Evolutionary conservation across 2,113 vertebrate species (phyloP).

Genomic region (Pongo pygmaeus): DNA sequence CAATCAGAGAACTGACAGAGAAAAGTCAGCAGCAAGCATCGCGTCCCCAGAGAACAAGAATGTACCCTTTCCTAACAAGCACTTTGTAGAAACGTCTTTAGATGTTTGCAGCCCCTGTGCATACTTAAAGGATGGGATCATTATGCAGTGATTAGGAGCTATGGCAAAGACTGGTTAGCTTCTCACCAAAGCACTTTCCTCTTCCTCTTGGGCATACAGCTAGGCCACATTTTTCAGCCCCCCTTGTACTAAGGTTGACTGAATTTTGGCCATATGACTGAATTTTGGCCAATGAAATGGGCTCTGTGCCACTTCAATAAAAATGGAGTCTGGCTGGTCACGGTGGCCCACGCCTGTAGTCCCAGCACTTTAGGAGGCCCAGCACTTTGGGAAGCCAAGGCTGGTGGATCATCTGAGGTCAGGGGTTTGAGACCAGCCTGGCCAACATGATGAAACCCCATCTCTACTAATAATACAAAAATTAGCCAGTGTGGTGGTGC

Average conservation of each 20-base stretch:
- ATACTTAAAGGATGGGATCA: neutral
- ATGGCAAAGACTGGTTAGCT: neutral
- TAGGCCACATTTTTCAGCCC: neutral
- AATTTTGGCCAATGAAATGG: neutral
- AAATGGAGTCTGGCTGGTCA: neutral
- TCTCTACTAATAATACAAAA: too few relatives aligned
- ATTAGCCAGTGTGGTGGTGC: too few relatives aligned
- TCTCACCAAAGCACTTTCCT: neutral
- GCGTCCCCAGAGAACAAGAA: slow-evolving; percentile 30
- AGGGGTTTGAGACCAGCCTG: too few relatives aligned
- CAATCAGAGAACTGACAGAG: slow-evolving; percentile 41
- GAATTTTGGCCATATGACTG: too few relatives aligned
- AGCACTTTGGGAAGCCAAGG: too few relatives aligned
- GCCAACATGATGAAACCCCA: too few relatives aligned
- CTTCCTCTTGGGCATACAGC: neutral
- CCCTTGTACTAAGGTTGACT: neutral
- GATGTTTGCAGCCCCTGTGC: neutral
- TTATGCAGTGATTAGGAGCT: neutral
- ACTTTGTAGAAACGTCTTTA: neutral
- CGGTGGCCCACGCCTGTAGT: too few relatives aligned
- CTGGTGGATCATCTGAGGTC: too few relatives aligned
- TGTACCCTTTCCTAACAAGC: neutral
- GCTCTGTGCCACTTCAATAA: neutral
- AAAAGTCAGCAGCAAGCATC: neutral
- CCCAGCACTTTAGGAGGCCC: too few relatives aligned